Conservation (phyloP, 2,113 vertebrate genomes). For the Tetrao urogallus region DNA sequence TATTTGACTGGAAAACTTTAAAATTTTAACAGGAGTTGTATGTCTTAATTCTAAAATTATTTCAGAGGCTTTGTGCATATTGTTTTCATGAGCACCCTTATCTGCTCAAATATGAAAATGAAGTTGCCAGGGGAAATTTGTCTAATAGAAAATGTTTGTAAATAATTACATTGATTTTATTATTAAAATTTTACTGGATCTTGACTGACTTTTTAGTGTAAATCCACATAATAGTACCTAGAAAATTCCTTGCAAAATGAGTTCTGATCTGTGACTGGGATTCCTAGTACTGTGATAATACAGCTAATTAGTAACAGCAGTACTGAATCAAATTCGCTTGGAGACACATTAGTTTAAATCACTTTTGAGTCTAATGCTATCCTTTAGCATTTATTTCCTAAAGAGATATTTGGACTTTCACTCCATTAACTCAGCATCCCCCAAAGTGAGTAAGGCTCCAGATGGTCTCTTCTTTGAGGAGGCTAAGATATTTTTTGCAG, state of each 20-base stretch:
- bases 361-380: not conserved
- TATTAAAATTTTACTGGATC: not conserved
- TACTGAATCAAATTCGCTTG: not conserved
- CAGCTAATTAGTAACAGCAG: not conserved
- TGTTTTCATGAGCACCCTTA: not conserved
- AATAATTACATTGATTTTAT: not conserved
- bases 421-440: constrained; percentile 52
- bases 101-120: not conserved
- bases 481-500: constrained; percentile 60
- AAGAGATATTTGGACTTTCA: constrained; percentile 52
- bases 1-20: not conserved
- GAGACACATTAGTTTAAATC: not conserved
- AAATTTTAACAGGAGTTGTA: not conserved
- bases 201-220: not conserved
- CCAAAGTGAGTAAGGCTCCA: constrained; percentile 51
- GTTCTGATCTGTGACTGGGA: not conserved
- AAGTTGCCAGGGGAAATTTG: not conserved
- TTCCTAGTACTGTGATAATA: not conserved
- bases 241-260: not conserved
- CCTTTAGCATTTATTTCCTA: not conserved
- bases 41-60: not conserved
- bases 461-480: constrained; percentile 61
- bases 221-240: not conserved
- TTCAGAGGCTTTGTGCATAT: not conserved
- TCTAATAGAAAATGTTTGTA: not conserved